Base-by-base conservation (phyloP, 2,113 vertebrate species). In the Uria lomvia region DNA sequence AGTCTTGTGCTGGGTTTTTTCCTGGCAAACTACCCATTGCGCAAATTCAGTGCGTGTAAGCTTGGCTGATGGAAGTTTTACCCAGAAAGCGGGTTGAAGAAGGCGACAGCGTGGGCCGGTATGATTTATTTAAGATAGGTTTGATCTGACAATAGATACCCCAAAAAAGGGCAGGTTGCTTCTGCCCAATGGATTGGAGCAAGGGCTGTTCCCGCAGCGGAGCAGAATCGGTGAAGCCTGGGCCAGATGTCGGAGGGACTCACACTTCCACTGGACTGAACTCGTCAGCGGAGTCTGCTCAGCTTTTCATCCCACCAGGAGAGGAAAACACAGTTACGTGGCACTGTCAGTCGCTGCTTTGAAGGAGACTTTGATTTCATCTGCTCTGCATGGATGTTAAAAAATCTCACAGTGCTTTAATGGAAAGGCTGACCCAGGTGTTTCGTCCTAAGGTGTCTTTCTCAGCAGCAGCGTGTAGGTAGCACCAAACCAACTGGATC, bases 341-440 rank as follows among this genome's bases (percentile, higher is more conserved):
- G 62, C 87, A 66, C 77, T 85, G 62, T 62, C 58, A 79, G 89
- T 38, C 5, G 1, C 66, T 79, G 86, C 91, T 96, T 95, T 97
- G 94, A 96, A 96, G 58, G 40, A 81, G 34, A 40, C 70, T 93
- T 96, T 91, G 70, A 87, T 95, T 95, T 94, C 26, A 6, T 49
- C 60, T 92, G 59, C 79, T 84, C 91, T 92, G 73, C 70, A 84
- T 76, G 92, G 73, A 65, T 93, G 53, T 76, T 91, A 87, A 92
- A 90, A 88, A 95, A 66, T 72, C 52, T 75, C 60, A 56, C 43
- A 70, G 49, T 26, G 42, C 86, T 94, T 83, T 89, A 94, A 91
- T 62, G 56, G 56, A 68, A 92, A 72, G 67, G 60, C 56, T 94
- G 88, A 92, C 42, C 75, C 34, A 36, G 72, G 67, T 43, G 76